phyloP scores from a whole-genome alignment of 2,888 invertebrate genomes.

The Athalia cordata region DNA sequence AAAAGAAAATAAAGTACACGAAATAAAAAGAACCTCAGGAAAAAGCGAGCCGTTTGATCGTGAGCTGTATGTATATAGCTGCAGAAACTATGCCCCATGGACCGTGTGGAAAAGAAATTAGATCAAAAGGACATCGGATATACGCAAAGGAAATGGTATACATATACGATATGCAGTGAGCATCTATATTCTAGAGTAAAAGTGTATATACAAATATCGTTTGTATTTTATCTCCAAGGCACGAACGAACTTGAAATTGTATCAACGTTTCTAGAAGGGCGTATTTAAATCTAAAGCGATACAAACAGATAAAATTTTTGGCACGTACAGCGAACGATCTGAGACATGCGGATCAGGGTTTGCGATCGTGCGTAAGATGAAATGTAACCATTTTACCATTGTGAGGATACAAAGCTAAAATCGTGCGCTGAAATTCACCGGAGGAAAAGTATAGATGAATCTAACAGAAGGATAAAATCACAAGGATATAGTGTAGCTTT shows the following conservation, averaged over 20 bases:
- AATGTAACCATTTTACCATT: not conserved
- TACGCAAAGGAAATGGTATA: not conserved
- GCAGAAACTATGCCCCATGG: conserved; percentile 1
- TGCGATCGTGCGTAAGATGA: conserved; percentile 16
- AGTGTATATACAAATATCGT: conserved; percentile 6
- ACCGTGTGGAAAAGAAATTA: conserved; percentile 26
- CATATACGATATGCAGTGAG: not conserved
- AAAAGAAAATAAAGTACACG: not conserved
- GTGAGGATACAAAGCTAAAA: too few relatives aligned
- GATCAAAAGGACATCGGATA: conserved; percentile 27
- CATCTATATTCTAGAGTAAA: too few relatives aligned
- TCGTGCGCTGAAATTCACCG: too few relatives aligned
- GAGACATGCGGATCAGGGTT: not conserved
- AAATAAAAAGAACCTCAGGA: not conserved
- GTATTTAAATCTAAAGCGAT: too few relatives aligned
- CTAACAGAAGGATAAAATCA: too few relatives aligned
- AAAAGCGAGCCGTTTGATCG: conserved; percentile 4
- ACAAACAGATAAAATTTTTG: too few relatives aligned
- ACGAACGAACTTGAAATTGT: conserved; percentile 8
- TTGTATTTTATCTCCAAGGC: not conserved
- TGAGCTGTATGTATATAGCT: not conserved
- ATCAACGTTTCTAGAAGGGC: too few relatives aligned
- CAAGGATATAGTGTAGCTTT: too few relatives aligned
- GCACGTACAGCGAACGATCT: not conserved
- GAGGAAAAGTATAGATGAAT: too few relatives aligned